A percentile compares a stretch with the other conserved stretches of the same genome.
These are phyloP conservation scores for Bombus confusus DNA, from an alignment of 1,140 invertebrate species.

Conservation along the genomic window DNA sequence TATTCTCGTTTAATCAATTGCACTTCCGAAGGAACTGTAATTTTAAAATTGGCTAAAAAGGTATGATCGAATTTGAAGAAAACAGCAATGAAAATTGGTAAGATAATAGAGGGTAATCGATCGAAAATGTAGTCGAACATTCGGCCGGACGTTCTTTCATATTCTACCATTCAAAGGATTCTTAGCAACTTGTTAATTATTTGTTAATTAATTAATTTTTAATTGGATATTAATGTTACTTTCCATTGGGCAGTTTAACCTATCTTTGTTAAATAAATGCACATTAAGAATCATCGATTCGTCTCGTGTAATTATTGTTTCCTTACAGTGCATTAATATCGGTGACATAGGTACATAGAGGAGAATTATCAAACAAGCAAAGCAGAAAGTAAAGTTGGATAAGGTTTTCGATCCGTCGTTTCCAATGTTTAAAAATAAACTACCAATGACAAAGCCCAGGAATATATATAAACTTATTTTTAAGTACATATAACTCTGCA, in stretches of 20 bases:
- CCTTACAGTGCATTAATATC: slow-evolving; percentile 89
- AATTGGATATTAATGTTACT: neutral
- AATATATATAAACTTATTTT: slow-evolving; percentile 87
- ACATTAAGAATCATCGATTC: neutral
- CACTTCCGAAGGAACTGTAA: slow-evolving; percentile 94
- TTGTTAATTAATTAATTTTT: neutral
- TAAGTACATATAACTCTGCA: slow-evolving; percentile 87
- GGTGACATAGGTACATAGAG: slow-evolving; percentile 92
- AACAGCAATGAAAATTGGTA: neutral
- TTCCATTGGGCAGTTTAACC: neutral
- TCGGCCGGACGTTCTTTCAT: neutral
- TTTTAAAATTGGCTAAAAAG: slow-evolving; percentile 30
- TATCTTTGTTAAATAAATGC: neutral
- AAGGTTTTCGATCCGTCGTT: slow-evolving; percentile 90
- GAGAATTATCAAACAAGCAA: slow-evolving; percentile 89
- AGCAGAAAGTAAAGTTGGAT: slow-evolving; percentile 92
- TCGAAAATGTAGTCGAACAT: neutral
- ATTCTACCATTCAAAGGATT: neutral
- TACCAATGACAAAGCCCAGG: slow-evolving; percentile 87
- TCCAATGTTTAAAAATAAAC: slow-evolving; percentile 87
- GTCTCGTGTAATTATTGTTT: neutral
- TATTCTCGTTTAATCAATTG: slow-evolving; percentile 94
- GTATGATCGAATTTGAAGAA: neutral
- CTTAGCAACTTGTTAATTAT: no score
- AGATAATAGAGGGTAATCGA: neutral